These are phyloP conservation scores for Seriola dumerili DNA, from an alignment of 2,113 vertebrate genomes.

Conservation along the genomic window DNA sequence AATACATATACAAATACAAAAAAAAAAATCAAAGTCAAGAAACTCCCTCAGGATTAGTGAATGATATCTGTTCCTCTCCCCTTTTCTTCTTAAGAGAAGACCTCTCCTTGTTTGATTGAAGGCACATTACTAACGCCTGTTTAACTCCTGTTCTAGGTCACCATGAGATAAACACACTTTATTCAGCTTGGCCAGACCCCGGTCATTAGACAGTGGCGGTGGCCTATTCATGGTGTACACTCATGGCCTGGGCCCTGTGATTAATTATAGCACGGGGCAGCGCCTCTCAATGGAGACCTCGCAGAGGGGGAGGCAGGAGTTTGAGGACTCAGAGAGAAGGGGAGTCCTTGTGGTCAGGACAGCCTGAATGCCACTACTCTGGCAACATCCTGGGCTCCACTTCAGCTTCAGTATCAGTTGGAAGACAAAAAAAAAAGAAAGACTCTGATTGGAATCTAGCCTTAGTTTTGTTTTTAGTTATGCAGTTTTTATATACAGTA, in stretches of 20 bases:
- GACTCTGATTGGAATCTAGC: too few relatives aligned
- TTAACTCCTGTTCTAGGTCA: constrained; percentile 86
- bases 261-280: constrained; percentile 81
- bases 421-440: not conserved
- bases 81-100: constrained; percentile 34
- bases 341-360: constrained; percentile 42
- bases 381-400: constrained; percentile 41
- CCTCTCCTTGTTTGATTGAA: constrained; percentile 62
- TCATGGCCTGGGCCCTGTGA: constrained; percentile 74
- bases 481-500: not conserved
- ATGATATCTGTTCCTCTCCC: constrained; percentile 8
- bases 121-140: constrained; percentile 81
- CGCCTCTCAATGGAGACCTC: constrained; percentile 71
- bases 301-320: not conserved
- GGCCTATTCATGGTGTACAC: constrained; percentile 72
- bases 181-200: constrained; percentile 79
- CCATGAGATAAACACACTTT: constrained; percentile 85
- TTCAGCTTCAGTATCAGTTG: constrained; percentile 14
- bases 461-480: too few relatives aligned
- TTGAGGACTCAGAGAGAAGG: constrained; percentile 1
- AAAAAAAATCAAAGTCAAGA: constrained; percentile 11
- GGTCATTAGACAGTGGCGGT: constrained; percentile 75
- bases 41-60: constrained; percentile 15
- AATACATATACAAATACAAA: not conserved
- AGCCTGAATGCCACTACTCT: constrained; percentile 31